Evolutionary conservation across 2,113 vertebrate genomes (phyloP).

Genomic region (human): GRCh38 chr1:223849001-223849500

Average conservation of each 20-base stretch:
- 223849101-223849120: not conserved
- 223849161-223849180: not conserved
- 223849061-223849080: not conserved
- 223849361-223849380: constrained; percentile 28
- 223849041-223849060: not conserved
- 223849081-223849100: not conserved
- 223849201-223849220: not conserved
- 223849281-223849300: not conserved
- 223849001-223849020: not conserved
- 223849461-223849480: constrained; percentile 41
- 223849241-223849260: not conserved
- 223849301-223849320: not conserved
- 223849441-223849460: constrained; percentile 54
- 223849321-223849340: not conserved
- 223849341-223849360: not conserved
- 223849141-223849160: not conserved
- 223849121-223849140: not conserved
- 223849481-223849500: not conserved
- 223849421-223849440: constrained; percentile 64
- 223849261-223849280: not conserved
- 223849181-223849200: not conserved
- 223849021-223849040: not conserved
- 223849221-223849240: not conserved
- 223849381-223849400: not conserved
- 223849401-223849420: constrained; percentile 40